A percentile compares a stretch with the other conserved stretches of the same genome.
These are phyloP conservation scores for Harpegnathos saltator DNA, from an alignment of 1,140 invertebrate species.

Conservation along the genomic window DNA sequence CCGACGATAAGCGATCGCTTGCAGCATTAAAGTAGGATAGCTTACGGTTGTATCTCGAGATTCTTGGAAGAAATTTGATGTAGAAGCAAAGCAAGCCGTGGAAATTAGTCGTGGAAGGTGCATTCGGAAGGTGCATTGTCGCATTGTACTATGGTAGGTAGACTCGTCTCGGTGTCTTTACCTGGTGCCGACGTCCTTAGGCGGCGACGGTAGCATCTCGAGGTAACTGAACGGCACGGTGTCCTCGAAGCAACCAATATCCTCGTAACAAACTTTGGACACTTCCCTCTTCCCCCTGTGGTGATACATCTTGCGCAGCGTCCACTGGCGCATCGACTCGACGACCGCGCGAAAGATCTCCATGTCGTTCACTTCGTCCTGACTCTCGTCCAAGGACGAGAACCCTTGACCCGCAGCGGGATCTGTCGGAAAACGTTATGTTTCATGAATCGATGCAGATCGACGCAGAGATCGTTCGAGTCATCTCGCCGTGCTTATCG, in stretches of 20 bases:
- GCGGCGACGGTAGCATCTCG: slow-evolving; percentile 95
- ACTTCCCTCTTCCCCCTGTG: slow-evolving; percentile 88
- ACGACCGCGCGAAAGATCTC: slow-evolving; percentile 87
- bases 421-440: slow-evolving; percentile 68
- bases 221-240: slow-evolving; percentile 96
- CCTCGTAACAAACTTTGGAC: slow-evolving; percentile 94
- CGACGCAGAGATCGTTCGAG: too few relatives aligned
- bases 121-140: too few relatives aligned
- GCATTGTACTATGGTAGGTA: not conserved
- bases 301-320: slow-evolving; percentile 77
- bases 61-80: too few relatives aligned
- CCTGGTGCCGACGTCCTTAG: slow-evolving; percentile 94
- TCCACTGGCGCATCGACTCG: slow-evolving; percentile 87
- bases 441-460: too few relatives aligned
- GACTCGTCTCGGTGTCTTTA: slow-evolving; percentile 74
- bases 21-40: too few relatives aligned
- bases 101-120: too few relatives aligned
- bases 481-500: too few relatives aligned
- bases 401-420: slow-evolving; percentile 77
- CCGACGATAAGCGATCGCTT: too few relatives aligned
- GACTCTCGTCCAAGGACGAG: slow-evolving; percentile 82
- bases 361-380: slow-evolving; percentile 87
- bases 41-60: too few relatives aligned
- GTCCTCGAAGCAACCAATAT: slow-evolving; percentile 97
- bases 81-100: too few relatives aligned